phyloP scores from a whole-genome alignment of 2,888 invertebrate genomes.

The Sesamia inferens region DNA sequence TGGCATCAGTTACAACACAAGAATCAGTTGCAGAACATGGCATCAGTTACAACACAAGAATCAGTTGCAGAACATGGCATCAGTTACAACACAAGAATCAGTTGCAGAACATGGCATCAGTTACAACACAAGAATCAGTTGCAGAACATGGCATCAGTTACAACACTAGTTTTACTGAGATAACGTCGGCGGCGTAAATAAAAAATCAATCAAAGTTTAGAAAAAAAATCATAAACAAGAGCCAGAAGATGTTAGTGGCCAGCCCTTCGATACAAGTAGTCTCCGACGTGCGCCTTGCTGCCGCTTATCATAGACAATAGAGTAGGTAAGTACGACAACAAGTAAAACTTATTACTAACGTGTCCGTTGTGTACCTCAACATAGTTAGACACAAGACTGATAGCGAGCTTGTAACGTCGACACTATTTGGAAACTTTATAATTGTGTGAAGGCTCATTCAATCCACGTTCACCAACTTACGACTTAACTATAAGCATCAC shows the following conservation, averaged over 20 bases:
- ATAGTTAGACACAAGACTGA: neutral
- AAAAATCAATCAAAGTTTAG: neutral
- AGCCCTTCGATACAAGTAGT: neutral
- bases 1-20: neutral
- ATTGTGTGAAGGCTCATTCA: neutral
- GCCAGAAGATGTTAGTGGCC: neutral
- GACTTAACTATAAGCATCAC: neutral
- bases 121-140: neutral
- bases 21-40: neutral
- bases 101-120: neutral
- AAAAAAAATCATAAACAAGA: neutral
- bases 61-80: neutral
- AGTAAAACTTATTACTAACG: conserved; percentile 4
- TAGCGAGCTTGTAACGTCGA: conserved; percentile 7
- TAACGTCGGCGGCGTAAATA: neutral
- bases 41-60: neutral
- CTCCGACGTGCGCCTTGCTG: neutral
- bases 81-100: neutral
- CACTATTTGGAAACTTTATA: conserved; percentile 5
- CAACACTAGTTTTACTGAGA: neutral
- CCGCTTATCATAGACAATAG: neutral
- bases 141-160: neutral
- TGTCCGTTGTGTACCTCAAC: conserved; percentile 14
- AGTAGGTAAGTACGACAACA: neutral
- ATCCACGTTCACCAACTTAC: neutral